Evolutionary conservation across 2,797 vertebrate species (phyloP).

Genomic region (Pelochelys cantorii): DNA sequence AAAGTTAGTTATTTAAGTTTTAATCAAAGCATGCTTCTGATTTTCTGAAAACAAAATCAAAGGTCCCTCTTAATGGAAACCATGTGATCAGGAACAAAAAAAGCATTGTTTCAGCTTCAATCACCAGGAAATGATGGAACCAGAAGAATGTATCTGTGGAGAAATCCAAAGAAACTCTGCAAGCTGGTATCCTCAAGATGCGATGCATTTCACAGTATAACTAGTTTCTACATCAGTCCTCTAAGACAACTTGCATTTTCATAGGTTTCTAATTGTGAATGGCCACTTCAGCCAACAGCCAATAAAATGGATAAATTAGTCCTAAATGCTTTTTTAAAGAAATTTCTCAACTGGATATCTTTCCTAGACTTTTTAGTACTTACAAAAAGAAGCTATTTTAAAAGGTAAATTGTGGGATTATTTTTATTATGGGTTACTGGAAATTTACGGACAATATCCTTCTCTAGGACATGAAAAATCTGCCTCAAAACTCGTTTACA

Average conservation of each 20-base stretch:
- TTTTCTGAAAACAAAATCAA: conserved; percentile 44
- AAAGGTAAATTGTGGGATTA: neutral
- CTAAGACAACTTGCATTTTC: neutral
- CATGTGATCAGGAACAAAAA: conserved; percentile 58
- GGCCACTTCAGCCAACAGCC: neutral
- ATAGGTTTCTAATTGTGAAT: neutral
- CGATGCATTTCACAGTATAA: neutral
- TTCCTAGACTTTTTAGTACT: neutral
- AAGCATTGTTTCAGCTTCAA: neutral
- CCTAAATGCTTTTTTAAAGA: neutral
- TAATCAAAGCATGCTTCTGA: conserved; percentile 32
- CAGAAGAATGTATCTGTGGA: neutral
- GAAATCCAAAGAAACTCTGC: neutral
- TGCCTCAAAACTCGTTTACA: neutral
- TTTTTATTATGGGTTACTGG: neutral
- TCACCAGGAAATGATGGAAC: neutral
- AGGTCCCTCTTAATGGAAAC: conserved; percentile 53
- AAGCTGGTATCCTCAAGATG: neutral
- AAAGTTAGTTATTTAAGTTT: conserved; percentile 14
- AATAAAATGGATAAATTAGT: neutral
- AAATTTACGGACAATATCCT: neutral
- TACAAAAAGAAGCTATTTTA: neutral
- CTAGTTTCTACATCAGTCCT: neutral
- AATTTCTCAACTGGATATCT: neutral
- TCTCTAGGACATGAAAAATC: neutral